Base-by-base conservation (phyloP, 2,888 invertebrate species). In the Reticulitermes lucifugus region DNA sequence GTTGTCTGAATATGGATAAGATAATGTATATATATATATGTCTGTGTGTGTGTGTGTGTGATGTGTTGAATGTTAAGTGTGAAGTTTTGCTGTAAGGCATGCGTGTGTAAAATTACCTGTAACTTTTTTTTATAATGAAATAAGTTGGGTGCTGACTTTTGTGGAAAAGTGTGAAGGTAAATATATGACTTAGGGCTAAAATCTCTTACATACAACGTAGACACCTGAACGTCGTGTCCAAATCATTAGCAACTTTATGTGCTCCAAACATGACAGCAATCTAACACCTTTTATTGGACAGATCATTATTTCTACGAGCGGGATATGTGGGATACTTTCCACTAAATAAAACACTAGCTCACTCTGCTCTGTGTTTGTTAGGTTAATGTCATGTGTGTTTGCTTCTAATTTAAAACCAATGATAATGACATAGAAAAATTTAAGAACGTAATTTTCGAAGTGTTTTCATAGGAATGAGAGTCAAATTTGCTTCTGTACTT, bases 1-100 rank as follows among this genome's bases (percentile, higher is more conserved):
- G 73, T 71, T 59, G 55, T 35, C 80, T 80, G 25, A 46, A 83
- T 71, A 71, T 83, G 35, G 71, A 83, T 75, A 73, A 25, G 55
- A 21, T 75, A 75, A 71, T 59, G 41, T 82, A 35, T 35, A 4
- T 35, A 4, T 35, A 35, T 35, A 35, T 35, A 35, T 25, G 25
- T 25, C 0, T 25, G 25, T 25, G 25, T 25, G 25, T 25, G 25
- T 46, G 14, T 22, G 14, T 43, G 21, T 59, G 35, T 41, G 73
- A n/a, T 73, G 41, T 41, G 35, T 73, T 41, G 3, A 10, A 65
- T 65, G 55, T 18, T 55, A 55, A 29, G 73, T 73, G 73, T 73
- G 2, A 73, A 73, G 73, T 73, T 73, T 6, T 21, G 73, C 73
- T 73, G 6, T 29, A 35, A 35, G 65, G 65, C 65, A 25, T 65